A percentile compares a stretch with the other conserved stretches of the same genome.
These are phyloP conservation scores for Myanophis thanlyinensis DNA, from an alignment of 2,113 vertebrate species.

Conservation along the genomic window DNA sequence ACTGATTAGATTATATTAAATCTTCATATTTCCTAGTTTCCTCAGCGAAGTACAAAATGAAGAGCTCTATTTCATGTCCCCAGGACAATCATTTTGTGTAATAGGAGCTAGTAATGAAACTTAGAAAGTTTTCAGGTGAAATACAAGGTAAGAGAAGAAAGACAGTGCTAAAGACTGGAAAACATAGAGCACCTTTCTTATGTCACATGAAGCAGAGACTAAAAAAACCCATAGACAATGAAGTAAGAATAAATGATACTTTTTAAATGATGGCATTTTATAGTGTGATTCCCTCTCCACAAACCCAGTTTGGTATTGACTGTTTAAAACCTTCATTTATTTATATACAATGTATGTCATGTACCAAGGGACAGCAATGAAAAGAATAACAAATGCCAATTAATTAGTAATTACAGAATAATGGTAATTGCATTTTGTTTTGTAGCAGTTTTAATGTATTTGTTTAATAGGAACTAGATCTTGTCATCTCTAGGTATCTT, in stretches of 20 bases:
- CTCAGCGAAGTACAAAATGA: conserved; percentile 54
- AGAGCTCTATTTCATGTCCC: conserved; percentile 49
- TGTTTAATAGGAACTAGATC: background rate
- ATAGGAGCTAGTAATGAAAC: conserved; percentile 35
- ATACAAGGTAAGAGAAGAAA: background rate
- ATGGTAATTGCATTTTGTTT: background rate
- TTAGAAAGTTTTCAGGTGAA: background rate
- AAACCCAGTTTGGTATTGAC: background rate
- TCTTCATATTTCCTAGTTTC: conserved; percentile 65
- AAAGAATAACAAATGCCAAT: background rate
- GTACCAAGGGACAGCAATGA: background rate
- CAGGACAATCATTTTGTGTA: conserved; percentile 53
- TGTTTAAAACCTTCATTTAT: background rate
- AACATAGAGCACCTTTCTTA: conserved; percentile 17
- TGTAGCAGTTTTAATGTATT: background rate
- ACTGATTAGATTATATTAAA: conserved; percentile 62
- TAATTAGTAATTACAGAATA: background rate
- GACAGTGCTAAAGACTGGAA: background rate
- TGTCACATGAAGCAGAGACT: conserved; percentile 10
- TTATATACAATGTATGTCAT: background rate
- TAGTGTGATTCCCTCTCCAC: background rate
- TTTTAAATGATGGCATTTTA: background rate
- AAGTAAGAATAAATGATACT: background rate
- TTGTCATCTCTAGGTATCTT: background rate
- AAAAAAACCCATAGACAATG: background rate